Percentiles rank a stretch among this genome's conserved stretches.
Conservation (phyloP, 2,113 vertebrate genomes). For the Sitta europaea region DNA sequence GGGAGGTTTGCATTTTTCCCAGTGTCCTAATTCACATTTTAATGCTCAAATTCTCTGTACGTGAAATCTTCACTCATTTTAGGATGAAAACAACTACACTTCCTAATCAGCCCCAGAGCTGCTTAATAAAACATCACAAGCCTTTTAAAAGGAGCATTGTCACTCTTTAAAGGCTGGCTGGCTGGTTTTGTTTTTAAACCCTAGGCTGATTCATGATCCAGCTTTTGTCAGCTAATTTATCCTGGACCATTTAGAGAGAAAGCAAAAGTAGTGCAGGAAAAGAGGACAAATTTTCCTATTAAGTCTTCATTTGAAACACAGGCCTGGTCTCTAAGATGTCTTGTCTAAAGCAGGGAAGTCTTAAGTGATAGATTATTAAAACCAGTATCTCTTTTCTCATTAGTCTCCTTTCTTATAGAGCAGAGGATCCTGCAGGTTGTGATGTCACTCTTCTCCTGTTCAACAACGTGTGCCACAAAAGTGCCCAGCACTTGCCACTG, state of each 20-base stretch:
- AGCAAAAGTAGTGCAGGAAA: neutral
- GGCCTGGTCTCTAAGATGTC: neutral
- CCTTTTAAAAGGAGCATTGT: neutral
- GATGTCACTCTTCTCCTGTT: neutral
- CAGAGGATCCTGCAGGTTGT: neutral
- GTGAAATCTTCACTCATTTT: neutral
- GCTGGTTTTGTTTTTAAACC: neutral
- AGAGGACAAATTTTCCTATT: neutral
- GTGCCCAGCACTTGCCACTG: neutral
- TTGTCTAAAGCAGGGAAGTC: neutral
- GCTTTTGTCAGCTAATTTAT: neutral
- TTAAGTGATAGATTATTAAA: neutral
- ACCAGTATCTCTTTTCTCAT: neutral
- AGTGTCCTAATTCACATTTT: neutral
- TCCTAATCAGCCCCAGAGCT: neutral
- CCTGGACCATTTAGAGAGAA: neutral
- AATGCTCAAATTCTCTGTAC: neutral
- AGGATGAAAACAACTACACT: neutral
- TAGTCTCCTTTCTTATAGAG: neutral
- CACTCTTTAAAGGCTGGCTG: neutral
- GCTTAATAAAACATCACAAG: conserved; percentile 6
- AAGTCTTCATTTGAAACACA: neutral
- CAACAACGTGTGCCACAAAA: fast-evolving
- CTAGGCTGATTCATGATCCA: neutral
- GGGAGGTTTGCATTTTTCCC: neutral